Percentiles rank a stretch among this genome's conserved stretches.
Evolutionary conservation across 2,797 vertebrate species (phyloP).

Genomic region (Coregonus ussuriensis): DNA sequence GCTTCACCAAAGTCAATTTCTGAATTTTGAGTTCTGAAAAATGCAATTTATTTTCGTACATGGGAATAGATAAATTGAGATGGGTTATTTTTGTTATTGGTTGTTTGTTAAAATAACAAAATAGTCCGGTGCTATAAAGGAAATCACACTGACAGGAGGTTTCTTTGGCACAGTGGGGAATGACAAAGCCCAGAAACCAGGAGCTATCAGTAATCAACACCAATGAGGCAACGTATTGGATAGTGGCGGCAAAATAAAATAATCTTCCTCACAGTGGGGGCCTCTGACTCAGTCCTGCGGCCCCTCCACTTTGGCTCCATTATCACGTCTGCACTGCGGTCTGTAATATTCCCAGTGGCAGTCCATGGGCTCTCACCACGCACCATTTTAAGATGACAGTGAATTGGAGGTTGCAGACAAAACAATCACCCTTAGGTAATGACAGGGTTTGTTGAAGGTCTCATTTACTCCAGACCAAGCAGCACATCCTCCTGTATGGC

Average conservation of each 20-base stretch:
- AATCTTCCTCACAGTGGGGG: constrained; percentile 61
- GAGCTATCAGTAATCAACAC: constrained; percentile 66
- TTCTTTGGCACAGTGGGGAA: constrained; percentile 41
- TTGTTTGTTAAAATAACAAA: constrained; percentile 38
- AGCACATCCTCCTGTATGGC: constrained; percentile 29
- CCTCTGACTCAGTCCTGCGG: constrained; percentile 61
- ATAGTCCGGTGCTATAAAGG: constrained; percentile 12
- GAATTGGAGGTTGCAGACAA: constrained; percentile 59
- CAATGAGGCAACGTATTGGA: constrained; percentile 64
- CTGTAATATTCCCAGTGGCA: constrained; percentile 72
- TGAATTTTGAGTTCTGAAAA: background rate
- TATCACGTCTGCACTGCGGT: constrained; percentile 68
- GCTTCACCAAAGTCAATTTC: background rate
- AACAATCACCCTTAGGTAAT: constrained; percentile 74
- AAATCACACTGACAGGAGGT: constrained; percentile 37
- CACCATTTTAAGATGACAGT: constrained; percentile 59
- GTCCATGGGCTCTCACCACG: constrained; percentile 57
- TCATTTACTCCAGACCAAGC: constrained; percentile 65
- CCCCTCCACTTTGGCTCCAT: constrained; percentile 62
- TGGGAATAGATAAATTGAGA: background rate
- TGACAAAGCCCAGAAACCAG: constrained; percentile 53
- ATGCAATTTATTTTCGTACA: background rate
- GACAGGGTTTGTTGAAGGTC: constrained; percentile 67
- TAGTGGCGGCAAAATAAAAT: constrained; percentile 64
- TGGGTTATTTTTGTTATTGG: background rate